A percentile compares a stretch with the other conserved stretches of the same genome.
These are phyloP conservation scores for Metellina segmentata DNA, from an alignment of 2,888 invertebrate species.

Conservation along the genomic window DNA sequence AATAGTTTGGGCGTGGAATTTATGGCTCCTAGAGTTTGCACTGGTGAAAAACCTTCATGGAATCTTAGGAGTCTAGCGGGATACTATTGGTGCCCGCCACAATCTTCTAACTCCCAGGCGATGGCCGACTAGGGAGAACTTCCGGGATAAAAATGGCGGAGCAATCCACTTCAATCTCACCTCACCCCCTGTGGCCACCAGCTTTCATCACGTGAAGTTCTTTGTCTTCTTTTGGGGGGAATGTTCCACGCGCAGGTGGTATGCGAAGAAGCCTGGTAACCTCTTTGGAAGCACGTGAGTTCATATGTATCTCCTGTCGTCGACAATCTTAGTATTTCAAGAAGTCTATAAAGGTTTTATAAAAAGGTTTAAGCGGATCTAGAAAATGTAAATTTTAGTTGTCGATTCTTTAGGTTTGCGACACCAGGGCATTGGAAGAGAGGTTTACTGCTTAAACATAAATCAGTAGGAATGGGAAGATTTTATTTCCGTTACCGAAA, in stretches of 20 bases:
- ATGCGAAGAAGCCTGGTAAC: background rate
- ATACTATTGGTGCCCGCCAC: conserved; percentile 11
- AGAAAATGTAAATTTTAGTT: no score
- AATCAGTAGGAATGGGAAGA: no score
- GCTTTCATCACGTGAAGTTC: conserved; percentile 32
- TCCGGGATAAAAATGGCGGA: conserved; percentile 28
- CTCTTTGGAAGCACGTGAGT: background rate
- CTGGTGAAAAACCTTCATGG: background rate
- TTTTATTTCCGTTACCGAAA: no score
- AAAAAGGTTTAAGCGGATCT: no score
- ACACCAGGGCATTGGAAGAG: no score
- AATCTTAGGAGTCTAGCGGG: conserved; percentile 23
- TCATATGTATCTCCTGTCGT: no score
- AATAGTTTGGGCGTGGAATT: conserved; percentile 1
- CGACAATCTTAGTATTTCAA: no score
- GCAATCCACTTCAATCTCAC: conserved; percentile 56
- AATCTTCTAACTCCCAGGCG: conserved; percentile 64
- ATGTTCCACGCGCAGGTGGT: background rate
- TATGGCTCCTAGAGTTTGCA: conserved; percentile 7
- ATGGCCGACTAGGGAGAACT: conserved; percentile 58
- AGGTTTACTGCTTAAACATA: no score
- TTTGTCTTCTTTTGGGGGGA: conserved; percentile 8
- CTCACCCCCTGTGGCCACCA: background rate
- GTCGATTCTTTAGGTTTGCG: no score
- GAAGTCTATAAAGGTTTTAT: no score